Percentiles rank a stretch among this genome's conserved stretches.
These are phyloP conservation scores for Hypercompe scribonia DNA, from an alignment of 2,888 invertebrate species.

Conservation along the genomic window DNA sequence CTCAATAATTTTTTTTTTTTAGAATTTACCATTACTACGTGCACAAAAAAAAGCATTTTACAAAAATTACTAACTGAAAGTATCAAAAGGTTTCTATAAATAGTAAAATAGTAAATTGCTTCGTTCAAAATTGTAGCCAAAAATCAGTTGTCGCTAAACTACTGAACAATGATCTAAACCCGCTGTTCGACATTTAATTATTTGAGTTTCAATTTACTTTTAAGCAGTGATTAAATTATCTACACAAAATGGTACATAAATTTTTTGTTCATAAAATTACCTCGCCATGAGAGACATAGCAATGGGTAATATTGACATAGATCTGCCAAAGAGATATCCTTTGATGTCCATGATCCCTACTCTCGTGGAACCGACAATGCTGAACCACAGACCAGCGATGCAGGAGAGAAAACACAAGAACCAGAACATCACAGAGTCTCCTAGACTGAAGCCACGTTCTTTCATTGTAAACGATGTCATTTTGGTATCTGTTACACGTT, in stretches of 20 bases:
- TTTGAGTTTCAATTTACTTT: background rate
- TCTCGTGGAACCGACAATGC: background rate
- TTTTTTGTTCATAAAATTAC: background rate
- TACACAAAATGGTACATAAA: background rate
- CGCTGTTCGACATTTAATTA: background rate
- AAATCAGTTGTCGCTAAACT: too few relatives aligned
- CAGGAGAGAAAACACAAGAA: conserved; percentile 6
- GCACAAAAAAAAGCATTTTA: background rate
- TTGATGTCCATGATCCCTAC: background rate
- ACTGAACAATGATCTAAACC: too few relatives aligned
- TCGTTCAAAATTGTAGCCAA: too few relatives aligned
- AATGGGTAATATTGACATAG: background rate
- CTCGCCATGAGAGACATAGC: conserved; percentile 5
- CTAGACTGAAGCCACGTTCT: background rate
- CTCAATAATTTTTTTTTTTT: too few relatives aligned
- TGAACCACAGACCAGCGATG: background rate
- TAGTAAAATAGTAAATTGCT: too few relatives aligned
- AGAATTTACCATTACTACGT: too few relatives aligned
- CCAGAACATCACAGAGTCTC: conserved; percentile 5
- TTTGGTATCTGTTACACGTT: background rate
- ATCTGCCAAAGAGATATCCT: background rate
- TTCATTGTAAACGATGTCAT: conserved; percentile 9
- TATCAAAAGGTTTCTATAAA: background rate
- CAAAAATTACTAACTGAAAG: background rate
- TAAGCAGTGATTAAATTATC: background rate